Percentiles rank a stretch among this genome's conserved stretches.
Evolutionary conservation across 2,888 invertebrate species (phyloP).

Genomic region (Hydrotaea cyrtoneurina): DNA sequence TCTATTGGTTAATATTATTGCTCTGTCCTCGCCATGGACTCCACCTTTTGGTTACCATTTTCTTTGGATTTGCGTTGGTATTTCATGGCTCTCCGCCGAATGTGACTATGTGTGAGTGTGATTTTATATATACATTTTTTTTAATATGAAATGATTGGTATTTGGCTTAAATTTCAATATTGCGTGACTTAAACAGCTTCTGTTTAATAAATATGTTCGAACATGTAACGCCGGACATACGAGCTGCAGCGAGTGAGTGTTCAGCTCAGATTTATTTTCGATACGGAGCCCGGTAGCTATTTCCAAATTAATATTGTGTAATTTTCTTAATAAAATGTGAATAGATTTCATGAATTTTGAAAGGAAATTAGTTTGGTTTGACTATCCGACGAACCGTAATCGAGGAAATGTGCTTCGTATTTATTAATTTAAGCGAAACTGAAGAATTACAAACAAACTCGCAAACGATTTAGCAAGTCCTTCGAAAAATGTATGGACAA

Average conservation of each 20-base stretch:
- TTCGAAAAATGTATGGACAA: too few relatives aligned
- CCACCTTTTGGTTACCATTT: conserved; percentile 60
- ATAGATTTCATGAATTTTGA: too few relatives aligned
- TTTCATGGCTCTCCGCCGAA: too few relatives aligned
- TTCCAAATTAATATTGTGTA: conserved; percentile 30
- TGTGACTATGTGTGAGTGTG: not conserved
- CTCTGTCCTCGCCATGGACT: conserved; percentile 45
- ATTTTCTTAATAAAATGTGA: not conserved
- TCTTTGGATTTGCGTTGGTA: conserved; percentile 31
- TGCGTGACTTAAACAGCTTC: conserved; percentile 68
- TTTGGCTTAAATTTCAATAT: conserved; percentile 66
- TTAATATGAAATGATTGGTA: conserved; percentile 60
- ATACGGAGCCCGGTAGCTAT: conserved; percentile 55
- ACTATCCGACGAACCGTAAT: too few relatives aligned
- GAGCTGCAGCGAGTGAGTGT: conserved; percentile 23
- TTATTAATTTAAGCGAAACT: too few relatives aligned
- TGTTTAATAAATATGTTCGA: conserved; percentile 65
- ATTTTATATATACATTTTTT: conserved; percentile 24
- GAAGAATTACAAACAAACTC: too few relatives aligned
- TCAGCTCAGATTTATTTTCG: conserved; percentile 25
- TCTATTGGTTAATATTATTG: conserved; percentile 52
- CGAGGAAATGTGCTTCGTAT: too few relatives aligned
- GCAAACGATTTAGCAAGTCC: too few relatives aligned
- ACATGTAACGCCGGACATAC: conserved; percentile 18
- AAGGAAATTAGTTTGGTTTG: too few relatives aligned